Percentiles rank a stretch among this genome's conserved stretches.
phyloP scores from a whole-genome alignment of 2,888 invertebrate genomes.

The Xestobium rufovillosum region DNA sequence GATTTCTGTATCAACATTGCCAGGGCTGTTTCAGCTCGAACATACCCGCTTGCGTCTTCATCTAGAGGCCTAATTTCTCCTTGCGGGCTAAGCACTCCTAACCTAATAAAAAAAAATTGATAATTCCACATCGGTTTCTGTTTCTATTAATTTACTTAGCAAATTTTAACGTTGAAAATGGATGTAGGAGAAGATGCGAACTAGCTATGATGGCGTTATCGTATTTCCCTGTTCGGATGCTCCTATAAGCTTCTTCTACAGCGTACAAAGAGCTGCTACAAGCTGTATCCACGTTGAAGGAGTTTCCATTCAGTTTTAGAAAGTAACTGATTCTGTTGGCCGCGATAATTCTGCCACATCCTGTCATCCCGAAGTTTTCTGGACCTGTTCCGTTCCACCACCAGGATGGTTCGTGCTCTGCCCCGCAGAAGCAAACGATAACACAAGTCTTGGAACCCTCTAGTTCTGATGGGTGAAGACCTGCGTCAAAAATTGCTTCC shows the following conservation, averaged over 20 bases:
- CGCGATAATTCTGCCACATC: conserved; percentile 52
- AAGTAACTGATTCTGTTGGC: conserved; percentile 83
- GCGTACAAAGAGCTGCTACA: conserved; percentile 86
- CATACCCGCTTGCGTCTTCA: conserved; percentile 2
- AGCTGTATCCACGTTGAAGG: conserved; percentile 81
- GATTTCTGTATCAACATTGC: conserved; percentile 2
- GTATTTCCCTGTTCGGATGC: conserved; percentile 70
- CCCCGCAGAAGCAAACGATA: too few relatives aligned
- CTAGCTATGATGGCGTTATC: conserved; percentile 85
- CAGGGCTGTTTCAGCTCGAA: not conserved
- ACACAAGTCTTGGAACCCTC: conserved; percentile 71
- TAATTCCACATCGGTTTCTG: conserved; percentile 38
- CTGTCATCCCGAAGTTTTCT: too few relatives aligned
- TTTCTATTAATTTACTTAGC: conserved; percentile 59
- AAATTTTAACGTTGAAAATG: conserved; percentile 80
- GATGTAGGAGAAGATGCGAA: conserved; percentile 74
- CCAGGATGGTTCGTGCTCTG: too few relatives aligned
- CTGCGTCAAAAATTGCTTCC: conserved; percentile 56
- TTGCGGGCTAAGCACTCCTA: conserved; percentile 67
- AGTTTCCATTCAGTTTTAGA: conserved; percentile 79
- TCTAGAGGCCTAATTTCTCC: conserved; percentile 44
- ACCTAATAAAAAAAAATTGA: conserved; percentile 34
- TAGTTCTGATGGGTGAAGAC: conserved; percentile 60
- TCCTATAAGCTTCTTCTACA: conserved; percentile 67
- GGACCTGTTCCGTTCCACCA: too few relatives aligned